Percentiles rank a stretch among this genome's conserved stretches.
These are phyloP conservation scores for Silurus asotus DNA, from an alignment of 2,113 vertebrate genomes.

Conservation along the genomic window DNA sequence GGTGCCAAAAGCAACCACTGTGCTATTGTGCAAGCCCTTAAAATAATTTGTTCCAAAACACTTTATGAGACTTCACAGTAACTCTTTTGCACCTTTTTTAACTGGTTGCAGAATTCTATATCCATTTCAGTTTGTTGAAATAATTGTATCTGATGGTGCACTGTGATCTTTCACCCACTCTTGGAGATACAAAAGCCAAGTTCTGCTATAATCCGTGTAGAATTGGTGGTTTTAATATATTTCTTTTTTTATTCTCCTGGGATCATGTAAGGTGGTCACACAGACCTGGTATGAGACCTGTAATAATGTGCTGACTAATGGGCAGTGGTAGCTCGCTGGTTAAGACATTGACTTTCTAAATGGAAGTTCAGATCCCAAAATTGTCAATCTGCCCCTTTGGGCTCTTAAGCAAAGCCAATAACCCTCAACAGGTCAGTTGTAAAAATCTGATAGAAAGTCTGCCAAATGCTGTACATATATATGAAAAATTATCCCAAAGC, in stretches of 20 bases:
- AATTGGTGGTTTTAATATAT: neutral
- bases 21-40: neutral
- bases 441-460: neutral
- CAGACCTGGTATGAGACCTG: neutral
- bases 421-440: too few species aligned
- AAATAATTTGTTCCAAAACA: neutral
- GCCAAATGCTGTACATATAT: neutral
- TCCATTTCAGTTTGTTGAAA: neutral
- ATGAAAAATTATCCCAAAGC: neutral
- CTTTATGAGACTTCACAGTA: neutral
- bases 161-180: neutral
- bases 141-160: neutral
- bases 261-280: neutral
- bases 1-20: neutral
- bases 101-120: neutral
- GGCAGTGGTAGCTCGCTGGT: too few species aligned
- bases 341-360: too few species aligned
- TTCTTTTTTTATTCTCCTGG: neutral
- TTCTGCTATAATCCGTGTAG: neutral
- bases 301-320: neutral
- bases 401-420: too few species aligned
- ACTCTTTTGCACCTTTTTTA: neutral
- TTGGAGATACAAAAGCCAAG: neutral
- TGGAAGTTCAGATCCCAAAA: too few species aligned
- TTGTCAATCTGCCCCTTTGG: too few species aligned